A percentile compares a stretch with the other conserved stretches of the same genome.
These are phyloP conservation scores for Amiota mariae DNA, from an alignment of 2,888 invertebrate species.

Conservation along the genomic window DNA sequence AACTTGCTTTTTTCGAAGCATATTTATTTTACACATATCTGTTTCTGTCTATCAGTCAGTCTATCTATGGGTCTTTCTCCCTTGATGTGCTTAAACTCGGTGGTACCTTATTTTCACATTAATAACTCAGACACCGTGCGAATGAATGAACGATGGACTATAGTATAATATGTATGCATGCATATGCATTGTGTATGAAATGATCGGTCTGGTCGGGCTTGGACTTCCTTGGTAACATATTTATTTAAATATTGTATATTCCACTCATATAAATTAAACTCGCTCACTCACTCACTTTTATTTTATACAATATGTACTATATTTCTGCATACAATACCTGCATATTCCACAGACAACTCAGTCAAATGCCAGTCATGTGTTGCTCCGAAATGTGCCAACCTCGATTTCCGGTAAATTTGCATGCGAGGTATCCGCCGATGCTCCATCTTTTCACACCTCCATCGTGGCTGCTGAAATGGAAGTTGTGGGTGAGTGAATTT, in stretches of 20 bases:
- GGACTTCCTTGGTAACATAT: slow-evolving; percentile 8
- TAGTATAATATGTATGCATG: not conserved
- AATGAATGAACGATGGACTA: not conserved
- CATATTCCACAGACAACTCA: slow-evolving; percentile 58
- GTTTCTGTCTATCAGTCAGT: not conserved
- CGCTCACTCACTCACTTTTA: not conserved
- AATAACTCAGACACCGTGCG: slow-evolving; percentile 22
- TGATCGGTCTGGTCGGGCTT: too few species aligned
- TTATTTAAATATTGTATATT: slow-evolving; percentile 13
- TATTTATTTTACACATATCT: not conserved
- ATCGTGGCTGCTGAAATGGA: slow-evolving; percentile 72
- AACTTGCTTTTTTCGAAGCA: not conserved
- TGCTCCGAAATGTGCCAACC: slow-evolving; percentile 69
- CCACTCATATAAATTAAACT: slow-evolving; percentile 4
- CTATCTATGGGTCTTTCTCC: too few species aligned
- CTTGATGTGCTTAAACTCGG: not conserved
- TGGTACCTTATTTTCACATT: slow-evolving; percentile 28
- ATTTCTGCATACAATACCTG: too few species aligned
- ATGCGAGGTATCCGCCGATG: slow-evolving; percentile 73
- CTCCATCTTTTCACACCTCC: slow-evolving; percentile 72
- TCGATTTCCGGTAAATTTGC: slow-evolving; percentile 71
- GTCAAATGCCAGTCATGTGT: slow-evolving; percentile 72
- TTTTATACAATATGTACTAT: slow-evolving; percentile 10
- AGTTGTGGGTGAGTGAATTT: slow-evolving; percentile 70
- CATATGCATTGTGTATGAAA: too few species aligned